Evolutionary conservation across 2,113 vertebrate genomes (phyloP).

Genomic region (Spermophilus dauricus): DNA sequence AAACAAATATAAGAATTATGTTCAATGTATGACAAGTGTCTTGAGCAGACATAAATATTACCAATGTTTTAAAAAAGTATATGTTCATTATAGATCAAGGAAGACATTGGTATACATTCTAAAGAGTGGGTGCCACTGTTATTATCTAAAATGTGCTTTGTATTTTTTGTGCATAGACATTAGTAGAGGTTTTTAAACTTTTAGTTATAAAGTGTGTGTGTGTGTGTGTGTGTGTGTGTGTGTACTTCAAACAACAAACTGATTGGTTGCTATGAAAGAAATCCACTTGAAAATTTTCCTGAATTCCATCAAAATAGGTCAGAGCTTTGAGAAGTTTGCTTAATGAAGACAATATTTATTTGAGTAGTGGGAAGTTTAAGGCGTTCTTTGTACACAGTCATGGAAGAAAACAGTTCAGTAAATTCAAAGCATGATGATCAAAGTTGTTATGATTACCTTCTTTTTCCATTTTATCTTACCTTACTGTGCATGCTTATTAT

Average conservation of each 20-base stretch:
- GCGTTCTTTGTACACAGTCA: not conserved
- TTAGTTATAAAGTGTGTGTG: not conserved
- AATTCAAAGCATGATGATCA: constrained; percentile 56
- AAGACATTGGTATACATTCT: not conserved
- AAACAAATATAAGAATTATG: too few species aligned
- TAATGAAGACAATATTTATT: constrained; percentile 38
- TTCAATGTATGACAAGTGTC: not conserved
- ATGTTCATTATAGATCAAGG: not conserved
- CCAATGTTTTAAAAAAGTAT: not conserved
- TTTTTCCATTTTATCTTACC: constrained; percentile 47
- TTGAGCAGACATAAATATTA: not conserved
- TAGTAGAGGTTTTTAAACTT: not conserved
- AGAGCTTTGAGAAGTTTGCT: not conserved
- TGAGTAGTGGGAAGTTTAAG: not conserved
- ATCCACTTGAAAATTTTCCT: constrained; percentile 25
- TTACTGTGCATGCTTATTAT: constrained; percentile 10
- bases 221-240: not conserved
- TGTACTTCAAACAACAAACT: constrained; percentile 21
- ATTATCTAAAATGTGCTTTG: not conserved
- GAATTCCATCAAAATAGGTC: not conserved
- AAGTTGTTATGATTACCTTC: constrained; percentile 38
- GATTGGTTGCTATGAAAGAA: not conserved
- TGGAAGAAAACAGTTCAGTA: not conserved
- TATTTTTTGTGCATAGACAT: not conserved
- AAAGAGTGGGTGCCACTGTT: not conserved